These are phyloP conservation scores for Lampris megalopsis DNA, from an alignment of 2,113 vertebrate species.

Conservation along the genomic window DNA sequence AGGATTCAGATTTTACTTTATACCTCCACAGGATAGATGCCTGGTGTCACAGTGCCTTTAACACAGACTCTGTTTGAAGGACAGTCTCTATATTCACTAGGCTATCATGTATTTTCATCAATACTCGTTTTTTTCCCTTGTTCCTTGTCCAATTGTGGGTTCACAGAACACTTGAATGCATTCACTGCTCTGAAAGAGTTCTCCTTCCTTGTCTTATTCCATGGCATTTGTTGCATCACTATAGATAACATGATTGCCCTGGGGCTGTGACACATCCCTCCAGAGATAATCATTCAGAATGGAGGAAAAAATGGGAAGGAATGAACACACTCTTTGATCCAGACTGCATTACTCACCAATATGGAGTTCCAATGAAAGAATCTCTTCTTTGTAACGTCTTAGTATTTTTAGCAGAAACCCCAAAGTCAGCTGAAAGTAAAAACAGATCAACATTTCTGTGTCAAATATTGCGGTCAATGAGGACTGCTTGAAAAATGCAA, in stretches of 20 bases:
- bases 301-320: conserved; percentile 6
- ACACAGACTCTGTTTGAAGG: no score
- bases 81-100: no score
- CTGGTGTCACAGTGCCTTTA: no score
- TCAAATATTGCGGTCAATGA: not conserved
- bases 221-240: conserved; percentile 8
- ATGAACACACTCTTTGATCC: conserved; percentile 27
- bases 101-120: no score
- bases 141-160: not conserved
- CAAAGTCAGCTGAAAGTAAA: conserved; percentile 95
- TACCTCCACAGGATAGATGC: no score
- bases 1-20: no score
- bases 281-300: conserved; percentile 21
- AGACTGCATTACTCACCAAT: conserved; percentile 90
- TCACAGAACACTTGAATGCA: conserved; percentile 3
- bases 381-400: conserved; percentile 97
- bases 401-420: conserved; percentile 98
- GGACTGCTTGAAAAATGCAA: no score
- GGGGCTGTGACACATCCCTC: not conserved
- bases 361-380: conserved; percentile 98
- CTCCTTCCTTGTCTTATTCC: conserved; percentile 3
- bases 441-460: conserved; percentile 32
- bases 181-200: conserved; percentile 21
- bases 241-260: conserved; percentile 4
- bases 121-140: no score